Percentiles rank a stretch among this genome's conserved stretches.
Evolutionary conservation across 2,113 vertebrate genomes (phyloP).

Genomic region (Poeciliopsis prolifica): DNA sequence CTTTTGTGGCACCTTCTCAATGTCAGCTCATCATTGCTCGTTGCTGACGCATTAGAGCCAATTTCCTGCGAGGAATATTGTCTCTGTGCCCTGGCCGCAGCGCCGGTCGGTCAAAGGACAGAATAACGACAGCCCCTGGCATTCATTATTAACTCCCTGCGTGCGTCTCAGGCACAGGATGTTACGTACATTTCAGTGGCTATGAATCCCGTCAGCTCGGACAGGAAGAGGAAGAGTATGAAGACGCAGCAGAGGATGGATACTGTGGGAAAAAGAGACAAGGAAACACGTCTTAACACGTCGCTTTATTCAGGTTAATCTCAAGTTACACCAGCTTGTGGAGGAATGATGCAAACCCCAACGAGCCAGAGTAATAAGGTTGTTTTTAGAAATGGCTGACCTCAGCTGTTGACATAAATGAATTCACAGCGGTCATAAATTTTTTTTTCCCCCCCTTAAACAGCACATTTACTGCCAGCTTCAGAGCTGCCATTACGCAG

Average conservation of each 20-base stretch:
- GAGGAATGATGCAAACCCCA: slow-evolving; percentile 41
- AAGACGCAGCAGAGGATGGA: slow-evolving; percentile 98
- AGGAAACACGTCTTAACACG: neutral
- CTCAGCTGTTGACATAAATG: slow-evolving; percentile 53
- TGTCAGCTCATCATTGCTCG: slow-evolving; percentile 49
- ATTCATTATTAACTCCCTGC: slow-evolving; percentile 35
- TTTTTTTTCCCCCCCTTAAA: slow-evolving; percentile 23
- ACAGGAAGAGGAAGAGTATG: slow-evolving; percentile 98
- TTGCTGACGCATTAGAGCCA: slow-evolving; percentile 61
- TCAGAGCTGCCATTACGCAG: slow-evolving; percentile 45
- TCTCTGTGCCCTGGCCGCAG: slow-evolving; percentile 41
- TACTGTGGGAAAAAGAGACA: slow-evolving; percentile 82
- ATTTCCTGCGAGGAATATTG: slow-evolving; percentile 63
- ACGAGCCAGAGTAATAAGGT: slow-evolving; percentile 23
- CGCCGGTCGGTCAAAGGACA: slow-evolving; percentile 15
- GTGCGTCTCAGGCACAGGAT: slow-evolving; percentile 15
- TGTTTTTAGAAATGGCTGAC: slow-evolving; percentile 45
- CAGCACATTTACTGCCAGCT: slow-evolving; percentile 51
- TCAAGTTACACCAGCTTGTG: slow-evolving; percentile 26
- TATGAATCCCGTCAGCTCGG: slow-evolving; percentile 98
- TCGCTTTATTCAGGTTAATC: slow-evolving; percentile 3
- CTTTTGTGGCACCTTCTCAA: slow-evolving; percentile 32
- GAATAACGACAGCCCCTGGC: slow-evolving; percentile 32
- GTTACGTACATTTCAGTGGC: slow-evolving; percentile 95
- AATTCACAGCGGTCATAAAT: slow-evolving; percentile 47